Conservation (phyloP, 1,140 invertebrate genomes). For the Pachypsylla venusta region DNA sequence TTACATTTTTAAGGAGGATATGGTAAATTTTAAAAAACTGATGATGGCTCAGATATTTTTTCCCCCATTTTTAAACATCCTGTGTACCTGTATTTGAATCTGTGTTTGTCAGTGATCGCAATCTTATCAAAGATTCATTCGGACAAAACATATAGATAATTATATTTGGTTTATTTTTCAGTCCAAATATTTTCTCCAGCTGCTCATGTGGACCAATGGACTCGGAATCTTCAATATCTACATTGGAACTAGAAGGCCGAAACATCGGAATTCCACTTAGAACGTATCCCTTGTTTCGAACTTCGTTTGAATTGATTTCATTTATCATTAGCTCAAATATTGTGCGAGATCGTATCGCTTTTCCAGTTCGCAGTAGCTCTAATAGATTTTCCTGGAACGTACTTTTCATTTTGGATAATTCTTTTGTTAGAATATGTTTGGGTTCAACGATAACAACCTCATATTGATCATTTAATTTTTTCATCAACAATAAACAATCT, state of each 20-base stretch:
- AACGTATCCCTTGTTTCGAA: neutral
- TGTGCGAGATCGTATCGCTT: neutral
- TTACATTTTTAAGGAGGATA: too few species aligned
- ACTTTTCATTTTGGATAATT: neutral
- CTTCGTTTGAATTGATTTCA: neutral
- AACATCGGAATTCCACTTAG: conserved; percentile 4
- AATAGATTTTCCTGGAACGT: neutral
- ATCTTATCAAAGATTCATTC: neutral
- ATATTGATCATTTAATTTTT: neutral
- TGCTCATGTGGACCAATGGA: neutral
- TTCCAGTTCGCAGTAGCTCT: neutral
- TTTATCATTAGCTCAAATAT: neutral
- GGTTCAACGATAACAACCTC: neutral
- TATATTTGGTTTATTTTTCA: neutral
- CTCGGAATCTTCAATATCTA: neutral
- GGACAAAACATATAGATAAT: neutral
- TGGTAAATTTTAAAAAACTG: too few species aligned
- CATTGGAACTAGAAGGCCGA: neutral
- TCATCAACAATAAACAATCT: neutral
- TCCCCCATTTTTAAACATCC: too few species aligned
- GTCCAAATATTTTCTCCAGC: neutral
- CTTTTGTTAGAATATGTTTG: neutral
- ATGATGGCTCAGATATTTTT: too few species aligned
- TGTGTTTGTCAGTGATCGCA: neutral
- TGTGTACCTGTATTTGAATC: conserved; percentile 4